These are phyloP conservation scores for Globicephala melas DNA, from an alignment of 2,113 vertebrate species.

Conservation along the genomic window DNA sequence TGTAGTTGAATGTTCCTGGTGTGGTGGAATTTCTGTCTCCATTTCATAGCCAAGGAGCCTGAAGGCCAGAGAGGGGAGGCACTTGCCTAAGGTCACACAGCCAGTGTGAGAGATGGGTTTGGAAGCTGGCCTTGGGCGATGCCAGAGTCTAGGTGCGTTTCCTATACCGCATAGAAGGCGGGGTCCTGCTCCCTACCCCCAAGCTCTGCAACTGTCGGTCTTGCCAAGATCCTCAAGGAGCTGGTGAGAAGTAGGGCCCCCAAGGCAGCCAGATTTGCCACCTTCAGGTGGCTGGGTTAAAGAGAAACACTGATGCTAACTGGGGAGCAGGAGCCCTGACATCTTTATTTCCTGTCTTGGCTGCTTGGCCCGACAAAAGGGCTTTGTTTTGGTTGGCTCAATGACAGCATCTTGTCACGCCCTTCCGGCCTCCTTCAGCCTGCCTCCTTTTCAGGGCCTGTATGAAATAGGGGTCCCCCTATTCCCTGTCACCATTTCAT, in stretches of 20 bases:
- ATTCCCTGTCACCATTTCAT: background rate
- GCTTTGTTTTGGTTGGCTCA: conserved; percentile 44
- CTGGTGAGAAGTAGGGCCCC: background rate
- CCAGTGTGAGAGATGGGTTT: background rate
- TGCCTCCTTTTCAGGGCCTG: background rate
- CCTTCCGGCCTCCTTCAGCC: background rate
- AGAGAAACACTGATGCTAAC: conserved; percentile 43
- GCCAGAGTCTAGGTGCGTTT: background rate
- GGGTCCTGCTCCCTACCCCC: background rate
- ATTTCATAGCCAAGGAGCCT: background rate
- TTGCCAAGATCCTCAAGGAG: background rate
- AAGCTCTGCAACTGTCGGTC: background rate
- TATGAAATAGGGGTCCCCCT: background rate
- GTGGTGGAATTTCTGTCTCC: background rate
- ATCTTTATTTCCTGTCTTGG: conserved; percentile 11
- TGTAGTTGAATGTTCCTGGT: background rate
- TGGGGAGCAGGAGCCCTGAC: background rate
- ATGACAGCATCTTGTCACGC: background rate
- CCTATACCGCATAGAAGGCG: rapidly evolving
- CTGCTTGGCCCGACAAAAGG: background rate
- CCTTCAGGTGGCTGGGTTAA: background rate
- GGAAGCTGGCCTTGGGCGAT: background rate
- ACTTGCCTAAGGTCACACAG: background rate
- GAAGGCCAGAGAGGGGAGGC: background rate
- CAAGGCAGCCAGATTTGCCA: background rate